Evolutionary conservation across 2,113 vertebrate species (phyloP).

Genomic region (Lagopus leucura): DNA sequence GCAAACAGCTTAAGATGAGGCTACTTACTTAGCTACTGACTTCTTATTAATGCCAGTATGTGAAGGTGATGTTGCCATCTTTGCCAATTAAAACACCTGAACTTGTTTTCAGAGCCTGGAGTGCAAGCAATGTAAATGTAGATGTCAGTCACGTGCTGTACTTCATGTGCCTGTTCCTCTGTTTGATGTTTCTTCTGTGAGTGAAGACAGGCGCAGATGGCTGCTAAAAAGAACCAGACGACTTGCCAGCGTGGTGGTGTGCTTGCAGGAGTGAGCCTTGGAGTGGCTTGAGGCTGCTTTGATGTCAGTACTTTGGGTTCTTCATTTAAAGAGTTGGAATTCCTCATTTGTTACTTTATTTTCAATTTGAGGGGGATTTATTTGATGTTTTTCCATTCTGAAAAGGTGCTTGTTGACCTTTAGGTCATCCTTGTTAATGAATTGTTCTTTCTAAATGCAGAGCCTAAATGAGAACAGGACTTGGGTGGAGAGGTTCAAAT

Average conservation of each 20-base stretch:
- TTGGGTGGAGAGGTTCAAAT: not conserved
- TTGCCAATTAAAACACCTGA: not conserved
- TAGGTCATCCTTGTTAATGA: not conserved
- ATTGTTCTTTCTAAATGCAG: not conserved
- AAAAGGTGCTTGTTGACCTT: not conserved
- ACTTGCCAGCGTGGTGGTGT: not conserved
- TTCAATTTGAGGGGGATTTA: not conserved
- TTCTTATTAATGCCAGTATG: not conserved
- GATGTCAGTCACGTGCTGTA: not conserved
- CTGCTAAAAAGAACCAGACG: constrained; percentile 5
- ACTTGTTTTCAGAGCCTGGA: not conserved
- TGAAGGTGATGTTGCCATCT: not conserved
- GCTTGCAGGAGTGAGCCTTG: not conserved
- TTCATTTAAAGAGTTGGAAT: not conserved
- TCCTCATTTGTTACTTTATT: not conserved
- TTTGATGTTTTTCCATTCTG: not conserved
- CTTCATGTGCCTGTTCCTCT: not conserved
- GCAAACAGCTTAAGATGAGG: not conserved
- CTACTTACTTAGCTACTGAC: not conserved
- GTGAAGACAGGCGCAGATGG: constrained; percentile 51
- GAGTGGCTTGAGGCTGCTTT: not conserved
- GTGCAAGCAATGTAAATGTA: not conserved
- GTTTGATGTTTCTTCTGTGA: constrained; percentile 28
- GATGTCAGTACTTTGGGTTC: not conserved
- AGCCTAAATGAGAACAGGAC: accelerated